phyloP scores from a whole-genome alignment of 1,140 invertebrate species.

The Penaeus chinensis region DNA sequence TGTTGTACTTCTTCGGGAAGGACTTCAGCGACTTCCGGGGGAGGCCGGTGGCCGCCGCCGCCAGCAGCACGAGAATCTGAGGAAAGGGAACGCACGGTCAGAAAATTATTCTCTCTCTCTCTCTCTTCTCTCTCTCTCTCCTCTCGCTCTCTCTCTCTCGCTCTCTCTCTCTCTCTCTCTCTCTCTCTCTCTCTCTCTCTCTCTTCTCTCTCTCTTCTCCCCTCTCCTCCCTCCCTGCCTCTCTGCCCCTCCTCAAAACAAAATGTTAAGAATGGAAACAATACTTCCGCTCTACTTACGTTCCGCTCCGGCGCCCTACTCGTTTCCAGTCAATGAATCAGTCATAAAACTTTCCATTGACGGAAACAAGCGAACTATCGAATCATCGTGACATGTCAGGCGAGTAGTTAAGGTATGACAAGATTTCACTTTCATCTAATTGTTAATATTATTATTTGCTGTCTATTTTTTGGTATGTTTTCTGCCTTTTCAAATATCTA shows the following conservation, averaged over 20 bases:
- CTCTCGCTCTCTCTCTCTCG: not conserved
- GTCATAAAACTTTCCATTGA: too few relatives aligned
- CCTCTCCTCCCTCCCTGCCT: not conserved
- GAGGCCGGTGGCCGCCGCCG: not conserved
- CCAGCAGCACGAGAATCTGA: slow-evolving; percentile 14
- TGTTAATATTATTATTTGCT: too few relatives aligned
- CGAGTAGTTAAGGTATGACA: not conserved
- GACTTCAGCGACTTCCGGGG: slow-evolving; percentile 30
- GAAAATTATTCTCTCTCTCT: not conserved
- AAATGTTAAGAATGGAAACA: too few relatives aligned
- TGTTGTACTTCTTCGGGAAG: slow-evolving; percentile 45
- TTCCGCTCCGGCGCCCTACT: too few relatives aligned
- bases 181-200: not conserved
- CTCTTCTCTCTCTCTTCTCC: not conserved
- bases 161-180: too few relatives aligned
- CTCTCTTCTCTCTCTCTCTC: too few relatives aligned
- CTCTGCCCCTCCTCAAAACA: not conserved
- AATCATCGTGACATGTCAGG: not conserved
- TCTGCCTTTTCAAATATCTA: not conserved
- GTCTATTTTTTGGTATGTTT: too few relatives aligned
- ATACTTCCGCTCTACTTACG: too few relatives aligned
- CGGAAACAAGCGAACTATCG: too few relatives aligned
- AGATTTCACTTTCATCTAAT: not conserved
- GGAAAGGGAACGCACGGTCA: not conserved
- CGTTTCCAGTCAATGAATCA: too few relatives aligned